phyloP scores from a whole-genome alignment of 2,113 vertebrate genomes.

The Clinocottus analis region DNA sequence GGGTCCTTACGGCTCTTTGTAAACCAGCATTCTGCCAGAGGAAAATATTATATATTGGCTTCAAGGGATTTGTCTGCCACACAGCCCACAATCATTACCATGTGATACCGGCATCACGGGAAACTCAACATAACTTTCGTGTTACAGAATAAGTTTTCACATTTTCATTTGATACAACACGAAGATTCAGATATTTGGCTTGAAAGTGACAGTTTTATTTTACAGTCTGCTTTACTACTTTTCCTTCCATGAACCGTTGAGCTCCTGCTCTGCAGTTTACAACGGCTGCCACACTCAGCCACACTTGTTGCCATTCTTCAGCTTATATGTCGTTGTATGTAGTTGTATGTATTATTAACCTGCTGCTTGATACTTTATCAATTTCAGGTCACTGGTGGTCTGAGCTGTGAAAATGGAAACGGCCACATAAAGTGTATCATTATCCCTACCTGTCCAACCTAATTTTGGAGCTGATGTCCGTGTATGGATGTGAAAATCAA shows the following conservation, averaged over 20 bases:
- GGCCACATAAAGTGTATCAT: background rate
- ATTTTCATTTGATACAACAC: background rate
- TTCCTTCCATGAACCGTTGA: constrained; percentile 9
- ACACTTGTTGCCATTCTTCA: background rate
- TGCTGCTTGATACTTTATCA: background rate
- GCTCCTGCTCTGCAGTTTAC: background rate
- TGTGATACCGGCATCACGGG: background rate
- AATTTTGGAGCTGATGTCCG: background rate
- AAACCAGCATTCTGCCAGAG: background rate
- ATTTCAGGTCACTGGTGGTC: background rate
- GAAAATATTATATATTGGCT: constrained; percentile 9
- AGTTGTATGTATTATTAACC: background rate
- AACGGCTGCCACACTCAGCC: background rate
- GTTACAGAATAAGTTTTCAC: background rate
- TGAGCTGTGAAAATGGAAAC: background rate
- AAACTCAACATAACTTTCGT: constrained; percentile 5
- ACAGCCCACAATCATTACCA: background rate
- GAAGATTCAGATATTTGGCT: background rate
- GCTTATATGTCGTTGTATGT: background rate
- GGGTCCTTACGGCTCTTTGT: background rate
- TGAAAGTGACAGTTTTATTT: background rate
- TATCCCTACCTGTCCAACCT: background rate
- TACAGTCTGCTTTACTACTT: background rate
- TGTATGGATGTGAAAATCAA: background rate
- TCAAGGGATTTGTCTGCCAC: constrained; percentile 7